A percentile compares a stretch with the other conserved stretches of the same genome.
Conservation (phyloP, 2,797 vertebrate genomes). For the Brachyrhaphis roseni region DNA sequence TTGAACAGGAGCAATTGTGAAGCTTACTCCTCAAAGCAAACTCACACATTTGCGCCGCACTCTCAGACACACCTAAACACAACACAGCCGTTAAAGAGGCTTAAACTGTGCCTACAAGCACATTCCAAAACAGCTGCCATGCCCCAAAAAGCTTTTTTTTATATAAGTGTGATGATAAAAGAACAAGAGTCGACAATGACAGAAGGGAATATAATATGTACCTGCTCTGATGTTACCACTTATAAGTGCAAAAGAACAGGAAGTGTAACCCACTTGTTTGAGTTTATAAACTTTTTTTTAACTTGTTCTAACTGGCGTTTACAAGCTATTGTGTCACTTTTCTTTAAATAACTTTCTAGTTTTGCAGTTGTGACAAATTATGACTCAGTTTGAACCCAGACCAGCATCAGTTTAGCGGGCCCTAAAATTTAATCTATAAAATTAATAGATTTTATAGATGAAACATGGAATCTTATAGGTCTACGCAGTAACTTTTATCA, state of each 20-base stretch:
- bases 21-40: slow-evolving; percentile 14
- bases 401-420: background rate
- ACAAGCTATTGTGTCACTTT: slow-evolving; percentile 12
- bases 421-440: background rate
- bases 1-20: slow-evolving; percentile 22
- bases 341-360: background rate
- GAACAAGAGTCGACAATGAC: background rate
- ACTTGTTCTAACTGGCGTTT: background rate
- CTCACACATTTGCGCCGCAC: slow-evolving; percentile 19
- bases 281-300: background rate
- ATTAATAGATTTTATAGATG: background rate
- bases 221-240: background rate
- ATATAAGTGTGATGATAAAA: slow-evolving; percentile 22
- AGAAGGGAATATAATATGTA: background rate
- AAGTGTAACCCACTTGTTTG: background rate
- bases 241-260: background rate
- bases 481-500: background rate
- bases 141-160: slow-evolving; percentile 6
- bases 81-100: slow-evolving; percentile 17
- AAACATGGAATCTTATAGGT: background rate
- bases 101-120: slow-evolving; percentile 20
- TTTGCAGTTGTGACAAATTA: background rate
- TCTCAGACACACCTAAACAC: slow-evolving; percentile 50
- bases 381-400: slow-evolving; percentile 1
- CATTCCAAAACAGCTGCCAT: slow-evolving; percentile 34